These are phyloP conservation scores for Odobenus rosmarus DNA, from an alignment of 2,113 vertebrate species.

Conservation along the genomic window DNA sequence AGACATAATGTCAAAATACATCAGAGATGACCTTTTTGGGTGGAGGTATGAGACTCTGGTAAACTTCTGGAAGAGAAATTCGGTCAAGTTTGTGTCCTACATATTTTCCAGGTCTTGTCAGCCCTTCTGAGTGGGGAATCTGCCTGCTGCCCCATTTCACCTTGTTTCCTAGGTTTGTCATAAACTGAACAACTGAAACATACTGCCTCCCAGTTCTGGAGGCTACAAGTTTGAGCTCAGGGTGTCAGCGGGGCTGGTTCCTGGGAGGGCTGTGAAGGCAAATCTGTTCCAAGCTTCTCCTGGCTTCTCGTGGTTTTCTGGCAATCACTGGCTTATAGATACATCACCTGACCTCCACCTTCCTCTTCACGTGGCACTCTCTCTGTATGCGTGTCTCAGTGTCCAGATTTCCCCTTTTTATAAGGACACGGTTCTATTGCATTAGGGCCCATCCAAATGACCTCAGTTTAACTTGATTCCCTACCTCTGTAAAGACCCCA, in stretches of 20 bases:
- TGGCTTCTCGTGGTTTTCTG: background rate
- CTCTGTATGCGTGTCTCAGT: background rate
- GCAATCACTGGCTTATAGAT: background rate
- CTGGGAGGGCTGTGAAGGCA: fast-evolving
- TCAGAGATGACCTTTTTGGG: background rate
- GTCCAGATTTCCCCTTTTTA: background rate
- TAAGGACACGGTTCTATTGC: background rate
- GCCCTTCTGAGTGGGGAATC: background rate
- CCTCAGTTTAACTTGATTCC: background rate
- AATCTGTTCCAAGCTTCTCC: background rate
- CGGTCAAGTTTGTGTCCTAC: background rate
- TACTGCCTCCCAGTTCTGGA: background rate
- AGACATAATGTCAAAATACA: conserved; percentile 11
- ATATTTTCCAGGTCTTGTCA: conserved; percentile 45
- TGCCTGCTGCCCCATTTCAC: background rate
- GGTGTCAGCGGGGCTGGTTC: background rate
- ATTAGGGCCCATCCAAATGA: background rate
- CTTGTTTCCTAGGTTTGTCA: background rate
- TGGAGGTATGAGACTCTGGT: background rate
- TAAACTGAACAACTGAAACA: background rate
- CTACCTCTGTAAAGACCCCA: background rate
- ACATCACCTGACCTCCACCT: fast-evolving
- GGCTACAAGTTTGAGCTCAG: background rate
- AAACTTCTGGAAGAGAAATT: background rate
- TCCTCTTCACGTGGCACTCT: background rate